Evolutionary conservation across 2,797 vertebrate genomes (phyloP).

Genomic region (Iguana delicatissima): DNA sequence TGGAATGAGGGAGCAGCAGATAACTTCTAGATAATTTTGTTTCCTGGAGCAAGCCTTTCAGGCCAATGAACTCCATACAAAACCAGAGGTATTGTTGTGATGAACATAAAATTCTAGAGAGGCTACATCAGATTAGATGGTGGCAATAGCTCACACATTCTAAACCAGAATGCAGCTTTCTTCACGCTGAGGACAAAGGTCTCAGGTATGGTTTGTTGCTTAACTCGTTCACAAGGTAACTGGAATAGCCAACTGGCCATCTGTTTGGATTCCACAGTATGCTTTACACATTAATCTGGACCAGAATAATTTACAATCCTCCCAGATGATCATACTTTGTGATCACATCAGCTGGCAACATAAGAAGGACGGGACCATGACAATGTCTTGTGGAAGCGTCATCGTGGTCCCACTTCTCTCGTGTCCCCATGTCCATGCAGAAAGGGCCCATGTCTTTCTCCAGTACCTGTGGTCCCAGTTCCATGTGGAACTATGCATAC

Average conservation of each 20-base stretch:
- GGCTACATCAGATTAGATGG: constrained; percentile 29
- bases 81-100: not conserved
- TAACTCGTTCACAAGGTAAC: too few relatives aligned
- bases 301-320: not conserved
- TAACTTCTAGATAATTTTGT: constrained; percentile 47
- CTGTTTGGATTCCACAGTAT: not conserved
- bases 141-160: not conserved
- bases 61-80: constrained; percentile 5
- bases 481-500: too few relatives aligned
- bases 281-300: not conserved
- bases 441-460: too few relatives aligned
- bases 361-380: too few relatives aligned
- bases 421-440: too few relatives aligned
- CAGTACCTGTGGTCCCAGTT: too few relatives aligned
- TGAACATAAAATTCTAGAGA: constrained; percentile 6
- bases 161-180: not conserved
- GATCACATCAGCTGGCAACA: too few relatives aligned
- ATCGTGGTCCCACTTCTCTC: too few relatives aligned
- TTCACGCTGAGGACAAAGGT: not conserved
- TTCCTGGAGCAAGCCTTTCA: constrained; percentile 46
- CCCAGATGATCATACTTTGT: not conserved
- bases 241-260: too few relatives aligned
- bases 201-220: not conserved
- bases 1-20: constrained; percentile 50
- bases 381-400: too few relatives aligned